phyloP scores from a whole-genome alignment of 2,797 vertebrate species.

The Momotus momota region DNA sequence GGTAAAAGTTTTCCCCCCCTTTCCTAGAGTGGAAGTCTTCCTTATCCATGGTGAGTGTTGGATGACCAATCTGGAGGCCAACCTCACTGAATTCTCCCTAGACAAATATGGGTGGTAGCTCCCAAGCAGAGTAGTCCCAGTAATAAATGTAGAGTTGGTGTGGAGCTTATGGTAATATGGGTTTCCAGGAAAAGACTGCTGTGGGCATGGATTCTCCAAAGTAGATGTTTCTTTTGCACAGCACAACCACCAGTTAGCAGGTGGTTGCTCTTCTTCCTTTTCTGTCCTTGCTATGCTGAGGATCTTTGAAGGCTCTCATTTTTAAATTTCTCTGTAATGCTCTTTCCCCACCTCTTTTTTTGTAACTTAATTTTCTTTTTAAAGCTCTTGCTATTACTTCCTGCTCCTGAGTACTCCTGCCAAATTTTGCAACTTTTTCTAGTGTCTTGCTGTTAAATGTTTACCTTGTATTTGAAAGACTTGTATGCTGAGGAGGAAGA shows the following conservation, averaged over 20 bases:
- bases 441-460: background rate
- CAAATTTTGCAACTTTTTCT: background rate
- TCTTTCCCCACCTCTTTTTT: background rate
- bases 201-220: background rate
- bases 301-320: background rate
- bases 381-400: background rate
- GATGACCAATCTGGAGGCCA: background rate
- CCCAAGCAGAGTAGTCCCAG: too few relatives aligned
- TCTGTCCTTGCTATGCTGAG: background rate
- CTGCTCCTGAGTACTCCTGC: background rate
- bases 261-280: background rate
- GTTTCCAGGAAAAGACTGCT: background rate
- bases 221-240: background rate
- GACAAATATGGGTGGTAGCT: background rate
- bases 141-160: background rate
- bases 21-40: background rate
- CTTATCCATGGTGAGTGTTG: background rate
- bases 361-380: background rate
- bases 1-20: background rate
- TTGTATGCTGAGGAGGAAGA: background rate
- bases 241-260: background rate
- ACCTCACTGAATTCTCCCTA: accelerated
- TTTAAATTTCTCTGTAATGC: background rate
- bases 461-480: background rate
- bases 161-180: background rate